phyloP scores from a whole-genome alignment of 2,888 invertebrate species.

The Orchesella flavescens region DNA sequence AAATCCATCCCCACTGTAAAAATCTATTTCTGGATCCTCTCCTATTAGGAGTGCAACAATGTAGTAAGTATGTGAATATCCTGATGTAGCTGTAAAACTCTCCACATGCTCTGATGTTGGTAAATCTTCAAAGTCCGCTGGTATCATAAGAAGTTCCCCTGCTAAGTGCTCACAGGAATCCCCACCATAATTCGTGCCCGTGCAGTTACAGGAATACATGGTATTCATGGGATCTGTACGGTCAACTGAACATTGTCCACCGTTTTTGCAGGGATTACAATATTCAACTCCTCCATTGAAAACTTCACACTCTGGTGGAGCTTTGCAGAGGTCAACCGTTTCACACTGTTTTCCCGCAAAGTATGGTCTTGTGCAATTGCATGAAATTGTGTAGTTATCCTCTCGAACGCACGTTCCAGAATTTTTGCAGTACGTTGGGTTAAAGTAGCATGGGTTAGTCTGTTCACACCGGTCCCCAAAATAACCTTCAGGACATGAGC shows the following conservation, averaged over 20 bases:
- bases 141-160: slow-evolving; percentile 14
- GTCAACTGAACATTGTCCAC: slow-evolving; percentile 9
- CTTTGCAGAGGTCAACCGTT: not conserved
- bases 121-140: not conserved
- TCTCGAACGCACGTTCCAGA: not conserved
- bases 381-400: not conserved
- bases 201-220: slow-evolving; percentile 15
- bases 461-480: slow-evolving; percentile 5
- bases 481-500: slow-evolving; percentile 9
- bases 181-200: not conserved
- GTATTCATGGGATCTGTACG: not conserved
- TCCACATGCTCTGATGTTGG: not conserved
- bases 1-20: slow-evolving; percentile 32
- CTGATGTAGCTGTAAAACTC: not conserved
- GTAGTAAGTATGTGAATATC: slow-evolving; percentile 15
- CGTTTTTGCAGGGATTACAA: slow-evolving; percentile 28
- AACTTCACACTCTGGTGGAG: not conserved
- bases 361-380: slow-evolving; percentile 8
- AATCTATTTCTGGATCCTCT: not conserved
- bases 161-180: not conserved
- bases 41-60: slow-evolving; percentile 6
- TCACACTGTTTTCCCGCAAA: slow-evolving; percentile 19
- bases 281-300: not conserved
- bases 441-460: not conserved
- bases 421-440: not conserved